Percentiles rank a stretch among this genome's conserved stretches.
Evolutionary conservation across 2,888 invertebrate genomes (phyloP).

Genomic region (Anorthoa munda): DNA sequence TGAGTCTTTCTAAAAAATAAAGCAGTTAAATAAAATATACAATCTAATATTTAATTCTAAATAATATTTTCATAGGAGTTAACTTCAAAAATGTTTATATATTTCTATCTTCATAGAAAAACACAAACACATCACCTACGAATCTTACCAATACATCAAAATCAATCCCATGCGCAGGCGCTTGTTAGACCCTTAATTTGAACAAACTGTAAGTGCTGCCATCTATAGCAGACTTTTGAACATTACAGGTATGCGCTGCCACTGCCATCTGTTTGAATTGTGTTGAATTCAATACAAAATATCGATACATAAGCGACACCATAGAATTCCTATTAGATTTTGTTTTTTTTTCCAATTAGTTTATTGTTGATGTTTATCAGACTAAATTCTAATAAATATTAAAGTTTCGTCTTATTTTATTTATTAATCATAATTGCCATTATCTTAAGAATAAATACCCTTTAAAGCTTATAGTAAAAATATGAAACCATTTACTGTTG

Average conservation of each 20-base stretch:
- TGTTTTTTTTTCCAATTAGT: neutral
- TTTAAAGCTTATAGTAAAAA: neutral
- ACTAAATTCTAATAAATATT: conserved; percentile 35
- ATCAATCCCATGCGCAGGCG: neutral
- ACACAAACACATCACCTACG: neutral
- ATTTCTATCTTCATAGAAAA: neutral
- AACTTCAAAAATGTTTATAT: neutral
- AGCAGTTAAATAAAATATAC: neutral
- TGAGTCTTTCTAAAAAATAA: too few relatives aligned
- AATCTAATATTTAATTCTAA: neutral
- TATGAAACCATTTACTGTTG: neutral
- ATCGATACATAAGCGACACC: conserved; percentile 28
- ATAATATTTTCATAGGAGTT: too few relatives aligned
- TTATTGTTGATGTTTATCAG: neutral
- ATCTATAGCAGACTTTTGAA: conserved; percentile 39
- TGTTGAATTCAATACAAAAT: conserved; percentile 19
- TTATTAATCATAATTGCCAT: neutral
- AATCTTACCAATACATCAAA: neutral
- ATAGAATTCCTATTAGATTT: neutral
- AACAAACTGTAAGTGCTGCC: conserved; percentile 45
- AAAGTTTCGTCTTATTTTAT: neutral
- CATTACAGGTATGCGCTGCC: neutral
- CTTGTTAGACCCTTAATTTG: neutral
- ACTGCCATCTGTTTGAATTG: conserved; percentile 59
- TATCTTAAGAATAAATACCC: neutral